phyloP scores from a whole-genome alignment of 2,888 invertebrate genomes.

The Apantesis nais region DNA sequence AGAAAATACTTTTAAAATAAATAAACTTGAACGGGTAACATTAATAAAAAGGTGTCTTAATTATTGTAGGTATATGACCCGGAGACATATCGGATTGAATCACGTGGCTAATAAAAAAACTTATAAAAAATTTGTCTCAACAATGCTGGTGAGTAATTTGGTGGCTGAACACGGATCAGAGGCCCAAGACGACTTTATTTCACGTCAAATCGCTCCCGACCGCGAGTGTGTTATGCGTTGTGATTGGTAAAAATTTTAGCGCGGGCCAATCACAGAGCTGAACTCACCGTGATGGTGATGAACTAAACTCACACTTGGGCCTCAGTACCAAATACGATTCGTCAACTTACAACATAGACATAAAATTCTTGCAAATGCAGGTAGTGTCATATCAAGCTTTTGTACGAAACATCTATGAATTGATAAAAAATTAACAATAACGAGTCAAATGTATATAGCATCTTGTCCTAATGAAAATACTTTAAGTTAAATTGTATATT shows the following conservation, averaged over 20 bases:
- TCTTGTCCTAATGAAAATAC: background rate
- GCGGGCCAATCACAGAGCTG: too few species aligned
- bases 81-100: conserved; percentile 67
- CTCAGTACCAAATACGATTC: too few species aligned
- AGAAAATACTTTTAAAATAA: conserved; percentile 26
- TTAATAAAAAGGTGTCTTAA: conserved; percentile 35
- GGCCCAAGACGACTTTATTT: too few species aligned
- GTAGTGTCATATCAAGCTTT: background rate
- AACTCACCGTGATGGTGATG: too few species aligned
- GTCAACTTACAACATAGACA: background rate
- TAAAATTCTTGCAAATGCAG: background rate
- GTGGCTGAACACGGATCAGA: conserved; percentile 27
- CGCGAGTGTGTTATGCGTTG: too few species aligned
- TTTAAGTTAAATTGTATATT: background rate
- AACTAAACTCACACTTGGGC: too few species aligned
- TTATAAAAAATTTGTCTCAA: conserved; percentile 45
- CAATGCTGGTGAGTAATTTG: conserved; percentile 44
- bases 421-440: background rate
- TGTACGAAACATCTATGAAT: background rate
- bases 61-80: conserved; percentile 66
- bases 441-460: background rate
- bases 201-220: too few species aligned
- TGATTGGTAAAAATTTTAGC: too few species aligned
- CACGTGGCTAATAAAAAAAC: conserved; percentile 61
- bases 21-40: conserved; percentile 33